Evolutionary conservation across 2,888 invertebrate species (phyloP).

Genomic region (Perizoma flavofasciatum): DNA sequence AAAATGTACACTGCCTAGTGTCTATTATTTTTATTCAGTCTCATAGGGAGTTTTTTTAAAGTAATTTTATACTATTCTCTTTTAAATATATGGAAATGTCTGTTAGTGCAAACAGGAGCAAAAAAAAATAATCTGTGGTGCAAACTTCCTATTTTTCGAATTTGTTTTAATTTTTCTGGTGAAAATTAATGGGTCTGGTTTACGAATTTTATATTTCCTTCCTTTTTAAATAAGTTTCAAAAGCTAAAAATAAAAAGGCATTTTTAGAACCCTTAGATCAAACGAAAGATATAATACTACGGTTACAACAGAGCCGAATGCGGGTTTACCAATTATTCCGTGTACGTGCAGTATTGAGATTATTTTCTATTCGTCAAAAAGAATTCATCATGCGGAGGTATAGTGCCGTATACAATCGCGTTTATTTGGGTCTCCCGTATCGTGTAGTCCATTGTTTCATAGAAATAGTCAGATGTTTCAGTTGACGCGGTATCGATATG

Average conservation of each 20-base stretch:
- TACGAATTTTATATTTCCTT: too few relatives aligned
- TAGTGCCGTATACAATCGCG: conserved; percentile 13
- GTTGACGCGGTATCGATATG: conserved; percentile 50
- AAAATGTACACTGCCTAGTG: too few relatives aligned
- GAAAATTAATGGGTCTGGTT: too few relatives aligned
- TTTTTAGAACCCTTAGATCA: conserved; percentile 3
- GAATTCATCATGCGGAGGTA: conserved; percentile 13
- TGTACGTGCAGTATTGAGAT: conserved; percentile 15
- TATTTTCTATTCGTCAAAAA: conserved; percentile 23
- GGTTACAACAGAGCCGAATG: conserved; percentile 17
- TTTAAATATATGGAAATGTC: too few relatives aligned
- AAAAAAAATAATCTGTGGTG: too few relatives aligned
- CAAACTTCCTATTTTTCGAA: too few relatives aligned
- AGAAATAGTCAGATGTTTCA: conserved; percentile 23
- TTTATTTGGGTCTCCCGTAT: conserved; percentile 14
- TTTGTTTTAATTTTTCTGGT: too few relatives aligned
- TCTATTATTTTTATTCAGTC: too few relatives aligned
- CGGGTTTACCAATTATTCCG: conserved; percentile 20
- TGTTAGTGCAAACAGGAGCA: too few relatives aligned
- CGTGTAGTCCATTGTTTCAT: conserved; percentile 17
- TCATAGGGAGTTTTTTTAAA: too few relatives aligned
- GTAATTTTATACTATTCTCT: too few relatives aligned
- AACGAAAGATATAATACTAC: conserved; percentile 15
- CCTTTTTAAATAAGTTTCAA: neutral
- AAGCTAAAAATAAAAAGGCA: neutral